Base-by-base conservation (phyloP, 2,797 vertebrate species). In the Momotus momota region DNA sequence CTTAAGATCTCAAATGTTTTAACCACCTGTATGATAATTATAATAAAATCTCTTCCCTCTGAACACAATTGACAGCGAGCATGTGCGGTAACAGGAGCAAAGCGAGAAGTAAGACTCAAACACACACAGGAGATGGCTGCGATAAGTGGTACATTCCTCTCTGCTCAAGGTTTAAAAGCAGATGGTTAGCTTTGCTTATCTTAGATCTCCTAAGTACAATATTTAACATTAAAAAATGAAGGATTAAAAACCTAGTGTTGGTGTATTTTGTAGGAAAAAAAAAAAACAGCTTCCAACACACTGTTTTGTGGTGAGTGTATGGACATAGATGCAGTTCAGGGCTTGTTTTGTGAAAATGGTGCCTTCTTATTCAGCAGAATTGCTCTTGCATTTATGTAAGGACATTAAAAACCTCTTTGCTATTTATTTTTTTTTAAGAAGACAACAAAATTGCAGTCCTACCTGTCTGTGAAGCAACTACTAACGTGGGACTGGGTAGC, bases 201-300 rank as follows among this genome's bases (percentile, higher is more conserved):
- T 74, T 78, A 71, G 38, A 55, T 46, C 38, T 77, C 38, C 41
- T 6, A 61, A 67, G 29, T 45, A 58, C n/a, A 69, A 10, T 38
- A 83, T 91, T 91, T 88, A 86, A 74, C 45, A 29, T 62, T 12
- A n/a, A 61, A 90, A 91, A 52, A 55, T 62, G 46, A 57, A 86
- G 79, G 62, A 64, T 85, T 64, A 22, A 73, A 86, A 88, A 25
- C 22, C 3, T 31, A 10, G 14, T 40, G 66, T 35, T 81, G 48
- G 5, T 66, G 43, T 70, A 6, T 92, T 86, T 81, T 43, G 31
- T 54, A n/a, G 73, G 2, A 20, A 60, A 81, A 54, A 66, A 66
- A 73, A 80, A 78, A 78, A 3, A 4, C 31, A 49, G 43, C 38
- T 21, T 62, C 25, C 0, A 4, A 1, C 13, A 14, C 3, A 1